A percentile compares a stretch with the other conserved stretches of the same genome.
Conservation (phyloP, 2,113 vertebrate genomes). For the Chrysemys picta region DNA sequence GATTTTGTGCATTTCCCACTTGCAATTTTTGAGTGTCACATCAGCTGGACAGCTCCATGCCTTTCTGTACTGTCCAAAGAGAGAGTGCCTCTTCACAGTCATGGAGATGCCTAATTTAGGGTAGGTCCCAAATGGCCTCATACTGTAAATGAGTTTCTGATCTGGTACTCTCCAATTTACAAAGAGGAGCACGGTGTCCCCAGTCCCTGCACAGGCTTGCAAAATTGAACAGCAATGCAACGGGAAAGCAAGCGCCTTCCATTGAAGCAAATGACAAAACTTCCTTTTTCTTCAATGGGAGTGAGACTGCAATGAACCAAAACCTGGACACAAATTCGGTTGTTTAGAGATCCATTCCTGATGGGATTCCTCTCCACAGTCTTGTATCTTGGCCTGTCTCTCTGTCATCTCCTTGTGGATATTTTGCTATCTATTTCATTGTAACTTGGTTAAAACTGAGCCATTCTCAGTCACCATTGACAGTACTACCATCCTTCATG, state of each 20-base stretch:
- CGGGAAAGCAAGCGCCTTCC: too few species aligned
- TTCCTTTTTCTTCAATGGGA: background rate
- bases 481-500: background rate
- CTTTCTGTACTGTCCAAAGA: too few species aligned
- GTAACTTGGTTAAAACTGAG: background rate
- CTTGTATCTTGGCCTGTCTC: background rate
- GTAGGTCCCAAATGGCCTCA: too few species aligned
- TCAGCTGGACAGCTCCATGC: too few species aligned
- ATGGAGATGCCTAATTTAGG: too few species aligned
- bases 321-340: background rate
- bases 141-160: too few species aligned
- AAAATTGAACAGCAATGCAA: background rate
- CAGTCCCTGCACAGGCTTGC: too few species aligned
- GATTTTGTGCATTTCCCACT: too few species aligned
- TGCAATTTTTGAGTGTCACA: too few species aligned
- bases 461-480: background rate
- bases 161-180: too few species aligned
- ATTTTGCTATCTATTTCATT: background rate
- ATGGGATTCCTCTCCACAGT: background rate
- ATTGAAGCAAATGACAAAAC: background rate
- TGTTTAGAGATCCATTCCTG: background rate
- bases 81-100: too few species aligned
- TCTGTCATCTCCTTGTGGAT: background rate
- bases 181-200: too few species aligned
- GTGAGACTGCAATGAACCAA: background rate